A percentile compares a stretch with the other conserved stretches of the same genome.
Conservation (phyloP, 2,797 vertebrate genomes). For the Brotogeris chrysoptera region DNA sequence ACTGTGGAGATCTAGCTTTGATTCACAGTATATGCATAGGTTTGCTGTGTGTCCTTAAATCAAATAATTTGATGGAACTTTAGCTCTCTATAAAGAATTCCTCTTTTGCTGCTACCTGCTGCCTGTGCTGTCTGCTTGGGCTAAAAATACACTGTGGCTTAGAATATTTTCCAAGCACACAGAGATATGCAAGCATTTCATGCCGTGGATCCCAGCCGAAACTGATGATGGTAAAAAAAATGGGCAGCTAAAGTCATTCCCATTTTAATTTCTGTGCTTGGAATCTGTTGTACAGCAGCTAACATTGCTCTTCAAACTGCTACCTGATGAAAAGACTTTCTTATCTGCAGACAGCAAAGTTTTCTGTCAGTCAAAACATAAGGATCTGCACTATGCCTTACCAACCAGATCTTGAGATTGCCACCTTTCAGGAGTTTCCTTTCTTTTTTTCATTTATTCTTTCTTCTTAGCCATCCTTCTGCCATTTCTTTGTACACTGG, state of each 20-base stretch:
- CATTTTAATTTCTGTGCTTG: not conserved
- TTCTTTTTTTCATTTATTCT: not conserved
- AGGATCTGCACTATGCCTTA: not conserved
- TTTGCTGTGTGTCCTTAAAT: not conserved
- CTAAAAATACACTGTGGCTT: not conserved
- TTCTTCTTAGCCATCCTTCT: not conserved
- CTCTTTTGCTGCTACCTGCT: not conserved
- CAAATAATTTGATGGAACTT: not conserved
- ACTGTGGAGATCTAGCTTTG: not conserved
- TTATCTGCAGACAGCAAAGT: not conserved
- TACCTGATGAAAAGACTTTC: not conserved
- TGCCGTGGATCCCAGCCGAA: not conserved
- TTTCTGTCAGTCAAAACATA: not conserved
- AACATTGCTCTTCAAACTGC: not conserved
- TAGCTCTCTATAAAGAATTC: not conserved
- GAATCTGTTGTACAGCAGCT: not conserved
- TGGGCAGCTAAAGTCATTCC: not conserved
- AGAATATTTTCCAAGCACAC: not conserved
- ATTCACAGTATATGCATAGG: not conserved
- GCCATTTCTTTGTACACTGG: not conserved
- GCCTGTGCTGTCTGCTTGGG: not conserved
- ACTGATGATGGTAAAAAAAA: not conserved
- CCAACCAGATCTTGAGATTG: not conserved
- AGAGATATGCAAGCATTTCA: not conserved
- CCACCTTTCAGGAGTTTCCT: not conserved